These are phyloP conservation scores for Chlamydotis undulata DNA, from an alignment of 2,113 vertebrate species.

Conservation along the genomic window DNA sequence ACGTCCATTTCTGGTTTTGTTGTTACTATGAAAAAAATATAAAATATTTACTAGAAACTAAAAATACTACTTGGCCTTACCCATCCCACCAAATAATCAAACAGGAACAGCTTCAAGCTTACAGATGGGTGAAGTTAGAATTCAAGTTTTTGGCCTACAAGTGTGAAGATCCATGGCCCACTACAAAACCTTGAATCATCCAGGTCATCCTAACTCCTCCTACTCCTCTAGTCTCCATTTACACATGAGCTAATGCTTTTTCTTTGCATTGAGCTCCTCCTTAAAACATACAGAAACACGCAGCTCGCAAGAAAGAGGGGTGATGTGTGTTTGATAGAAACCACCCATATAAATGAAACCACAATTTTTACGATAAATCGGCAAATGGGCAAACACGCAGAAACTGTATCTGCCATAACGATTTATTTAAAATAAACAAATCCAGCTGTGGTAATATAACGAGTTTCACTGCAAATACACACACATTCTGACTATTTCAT, in stretches of 20 bases:
- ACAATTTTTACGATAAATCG: slow-evolving; percentile 5
- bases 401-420: slow-evolving; percentile 40
- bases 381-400: not conserved
- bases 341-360: slow-evolving; percentile 30
- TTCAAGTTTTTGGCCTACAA: not conserved
- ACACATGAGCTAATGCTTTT: not conserved
- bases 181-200: not conserved
- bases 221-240: not conserved
- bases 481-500: slow-evolving; percentile 64
- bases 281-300: not conserved
- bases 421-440: slow-evolving; percentile 68
- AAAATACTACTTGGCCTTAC: not conserved
- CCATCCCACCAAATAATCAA: not conserved
- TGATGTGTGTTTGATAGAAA: slow-evolving; percentile 12
- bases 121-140: not conserved
- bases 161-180: not conserved
- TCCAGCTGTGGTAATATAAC: slow-evolving; percentile 60
- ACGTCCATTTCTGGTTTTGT: not conserved
- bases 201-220: not conserved
- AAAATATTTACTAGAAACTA: not conserved
- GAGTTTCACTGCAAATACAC: slow-evolving; percentile 32
- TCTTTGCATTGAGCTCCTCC: not conserved
- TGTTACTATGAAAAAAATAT: not conserved
- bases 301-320: not conserved
- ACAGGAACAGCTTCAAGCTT: not conserved